Evolutionary conservation across 2,797 vertebrate genomes (phyloP), one percentile per base, ranked within the genome.

Genomic region (Pygocentrus nattereri): DNA sequence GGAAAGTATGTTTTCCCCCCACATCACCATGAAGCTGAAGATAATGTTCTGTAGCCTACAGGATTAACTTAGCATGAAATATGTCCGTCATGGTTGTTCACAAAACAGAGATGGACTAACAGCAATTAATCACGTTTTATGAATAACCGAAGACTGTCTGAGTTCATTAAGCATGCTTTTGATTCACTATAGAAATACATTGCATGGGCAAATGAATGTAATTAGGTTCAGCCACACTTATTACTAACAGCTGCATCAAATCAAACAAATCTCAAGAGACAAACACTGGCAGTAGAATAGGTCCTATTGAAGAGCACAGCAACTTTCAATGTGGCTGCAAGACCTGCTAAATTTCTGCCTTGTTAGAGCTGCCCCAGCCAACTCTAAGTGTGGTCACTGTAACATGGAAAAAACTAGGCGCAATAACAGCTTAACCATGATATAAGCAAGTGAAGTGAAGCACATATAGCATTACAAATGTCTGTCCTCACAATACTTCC

Each of bases 1-100:
- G 12, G 31, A 49, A 31, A 30, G n/a, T 52, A 8, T 27, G 8
- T 44, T 54, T n/a, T 0, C 13, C 38, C 21, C 44, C 25, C 69
- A 31, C 65, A 61, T 34, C 15, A 71, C 12, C 56, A 34, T 4
- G 19, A 13, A 44, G 65, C 76, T 58, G 23, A 23, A 59, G 59
- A 71, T 49, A 47, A 44, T 69, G 77, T 71, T 31, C 56, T 34
- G 38, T 56, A 59, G 47, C n/a, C 44, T 50, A 19, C 7, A 31
- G 25, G 68, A 50, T 52, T 52, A 50, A 52, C 41, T 50, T 8
- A 31, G n/a, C 23, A 19, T 52, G 47, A 34, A 72, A 34, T 54
- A 19, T 54, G 11, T 30, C 7, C 34, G 8, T 50, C 27, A 54
- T n/a, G 3, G n/a, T 47, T 47, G 13, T 25, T 69, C 38, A 16